These are phyloP conservation scores for Plutella xylostella DNA, from an alignment of 2,888 invertebrate species.

Conservation along the genomic window DNA sequence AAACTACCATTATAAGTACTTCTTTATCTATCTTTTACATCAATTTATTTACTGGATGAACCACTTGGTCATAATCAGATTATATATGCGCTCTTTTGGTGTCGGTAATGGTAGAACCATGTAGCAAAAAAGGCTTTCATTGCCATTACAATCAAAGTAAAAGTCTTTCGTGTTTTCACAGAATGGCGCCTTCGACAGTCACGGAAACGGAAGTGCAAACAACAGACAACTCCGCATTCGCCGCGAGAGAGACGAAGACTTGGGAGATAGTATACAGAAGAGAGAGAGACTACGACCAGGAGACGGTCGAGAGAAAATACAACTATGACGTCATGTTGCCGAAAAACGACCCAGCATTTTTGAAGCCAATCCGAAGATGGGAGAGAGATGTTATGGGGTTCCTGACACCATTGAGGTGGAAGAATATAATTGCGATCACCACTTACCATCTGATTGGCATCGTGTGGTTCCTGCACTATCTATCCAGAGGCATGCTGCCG, in stretches of 20 bases:
- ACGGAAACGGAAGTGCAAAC: constrained; percentile 24
- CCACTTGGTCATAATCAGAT: too few species aligned
- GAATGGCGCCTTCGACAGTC: constrained; percentile 28
- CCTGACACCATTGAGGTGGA: constrained; percentile 74
- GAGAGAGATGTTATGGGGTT: constrained; percentile 55
- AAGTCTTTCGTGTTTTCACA: constrained; percentile 4
- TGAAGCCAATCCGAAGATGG: constrained; percentile 34
- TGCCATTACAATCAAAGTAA: not conserved
- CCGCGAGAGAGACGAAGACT: too few species aligned
- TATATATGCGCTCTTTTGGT: too few species aligned
- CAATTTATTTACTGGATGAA: too few species aligned
- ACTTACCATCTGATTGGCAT: constrained; percentile 58
- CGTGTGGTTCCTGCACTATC: constrained; percentile 35
- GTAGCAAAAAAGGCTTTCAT: too few species aligned
- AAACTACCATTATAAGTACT: too few species aligned
- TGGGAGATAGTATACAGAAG: constrained; percentile 4
- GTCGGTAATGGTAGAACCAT: too few species aligned
- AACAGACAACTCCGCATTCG: constrained; percentile 10
- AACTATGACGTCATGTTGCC: constrained; percentile 31
- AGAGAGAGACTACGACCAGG: too few species aligned
- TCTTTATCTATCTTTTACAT: too few species aligned
- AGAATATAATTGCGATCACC: constrained; percentile 66
- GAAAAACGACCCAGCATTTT: constrained; percentile 29
- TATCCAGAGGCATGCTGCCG: constrained; percentile 28
- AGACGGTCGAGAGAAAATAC: not conserved